Evolutionary conservation across 2,888 invertebrate species (phyloP).

Genomic region (Aplocera efformata): DNA sequence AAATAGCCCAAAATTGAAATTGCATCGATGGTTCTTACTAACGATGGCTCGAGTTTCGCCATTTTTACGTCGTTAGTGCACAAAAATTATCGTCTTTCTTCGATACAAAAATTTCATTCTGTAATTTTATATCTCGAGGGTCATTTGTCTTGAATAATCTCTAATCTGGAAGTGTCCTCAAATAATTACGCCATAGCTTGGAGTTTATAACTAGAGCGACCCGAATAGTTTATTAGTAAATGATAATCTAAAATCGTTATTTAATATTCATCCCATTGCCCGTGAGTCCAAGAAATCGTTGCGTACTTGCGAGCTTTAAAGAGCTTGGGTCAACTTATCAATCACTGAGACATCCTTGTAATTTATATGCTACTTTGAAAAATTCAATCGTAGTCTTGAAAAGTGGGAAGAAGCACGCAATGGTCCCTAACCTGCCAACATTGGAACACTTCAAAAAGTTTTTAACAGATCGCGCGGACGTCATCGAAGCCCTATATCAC

Average conservation of each 20-base stretch:
- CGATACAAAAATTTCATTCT: no score
- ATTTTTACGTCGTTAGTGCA: no score
- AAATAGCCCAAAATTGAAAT: no score
- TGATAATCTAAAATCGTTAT: constrained; percentile 23
- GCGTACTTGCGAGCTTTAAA: constrained; percentile 24
- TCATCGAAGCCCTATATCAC: neutral
- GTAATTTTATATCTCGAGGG: no score
- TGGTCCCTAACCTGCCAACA: neutral
- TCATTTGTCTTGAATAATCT: no score
- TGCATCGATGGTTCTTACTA: no score
- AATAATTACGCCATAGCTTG: neutral
- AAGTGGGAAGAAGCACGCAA: neutral
- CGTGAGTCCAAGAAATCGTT: constrained; percentile 22
- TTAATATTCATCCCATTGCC: constrained; percentile 16
- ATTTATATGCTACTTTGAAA: no score
- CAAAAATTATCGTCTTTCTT: no score
- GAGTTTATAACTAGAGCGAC: neutral
- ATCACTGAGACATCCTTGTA: constrained; percentile 21
- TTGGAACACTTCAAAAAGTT: constrained; percentile 1
- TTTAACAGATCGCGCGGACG: no score
- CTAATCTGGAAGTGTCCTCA: constrained; percentile 20
- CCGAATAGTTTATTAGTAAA: constrained; percentile 4
- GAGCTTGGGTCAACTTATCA: constrained; percentile 23
- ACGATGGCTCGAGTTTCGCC: no score
- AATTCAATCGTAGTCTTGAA: neutral